A percentile compares a stretch with the other conserved stretches of the same genome.
These are phyloP conservation scores for Cryptoprocta ferox DNA, from an alignment of 2,797 vertebrate species.

Conservation along the genomic window DNA sequence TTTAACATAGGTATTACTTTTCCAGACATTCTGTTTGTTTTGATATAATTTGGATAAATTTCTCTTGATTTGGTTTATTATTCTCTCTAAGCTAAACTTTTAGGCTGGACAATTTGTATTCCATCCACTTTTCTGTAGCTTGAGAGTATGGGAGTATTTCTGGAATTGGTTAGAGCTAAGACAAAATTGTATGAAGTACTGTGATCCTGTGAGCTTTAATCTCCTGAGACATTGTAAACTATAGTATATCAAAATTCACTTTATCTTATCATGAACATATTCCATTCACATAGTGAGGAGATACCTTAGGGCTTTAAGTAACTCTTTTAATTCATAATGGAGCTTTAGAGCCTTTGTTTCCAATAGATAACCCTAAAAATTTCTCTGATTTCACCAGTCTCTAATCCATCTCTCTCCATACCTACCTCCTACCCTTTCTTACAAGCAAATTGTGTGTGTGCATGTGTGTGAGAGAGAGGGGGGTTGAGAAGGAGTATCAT, in stretches of 20 bases:
- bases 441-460: neutral
- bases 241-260: neutral
- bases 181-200: neutral
- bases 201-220: neutral
- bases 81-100: neutral
- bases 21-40: neutral
- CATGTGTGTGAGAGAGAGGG: neutral
- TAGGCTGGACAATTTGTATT: neutral
- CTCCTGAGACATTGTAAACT: neutral
- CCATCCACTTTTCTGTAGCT: neutral
- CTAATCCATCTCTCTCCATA: neutral
- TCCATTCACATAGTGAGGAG: neutral
- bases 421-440: neutral
- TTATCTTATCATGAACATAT: neutral
- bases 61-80: neutral
- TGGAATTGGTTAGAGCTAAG: neutral
- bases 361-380: neutral
- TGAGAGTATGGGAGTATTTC: neutral
- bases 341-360: neutral
- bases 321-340: neutral
- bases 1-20: neutral
- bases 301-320: neutral
- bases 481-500: neutral
- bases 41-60: neutral
- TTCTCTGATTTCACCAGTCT: neutral